Evolutionary conservation across 2,888 invertebrate species (phyloP).

Genomic region (Gryllus longicercus): DNA sequence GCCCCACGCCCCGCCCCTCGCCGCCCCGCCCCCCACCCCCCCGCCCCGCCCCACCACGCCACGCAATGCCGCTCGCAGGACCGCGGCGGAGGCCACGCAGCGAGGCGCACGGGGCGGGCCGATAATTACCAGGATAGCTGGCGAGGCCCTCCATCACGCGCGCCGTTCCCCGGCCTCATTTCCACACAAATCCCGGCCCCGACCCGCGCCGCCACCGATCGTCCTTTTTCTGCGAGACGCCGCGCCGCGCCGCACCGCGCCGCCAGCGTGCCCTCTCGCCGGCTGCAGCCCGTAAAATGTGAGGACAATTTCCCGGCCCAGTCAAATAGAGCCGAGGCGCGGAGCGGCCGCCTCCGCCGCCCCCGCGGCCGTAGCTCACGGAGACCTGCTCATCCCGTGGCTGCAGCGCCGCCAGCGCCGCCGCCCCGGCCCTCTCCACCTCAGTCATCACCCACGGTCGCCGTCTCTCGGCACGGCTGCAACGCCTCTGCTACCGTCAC

Average conservation of each 20-base stretch:
- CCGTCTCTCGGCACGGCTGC: background rate
- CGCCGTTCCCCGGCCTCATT: too few relatives aligned
- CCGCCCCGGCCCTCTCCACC: too few relatives aligned
- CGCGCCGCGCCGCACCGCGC: background rate
- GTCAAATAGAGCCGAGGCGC: constrained; percentile 11
- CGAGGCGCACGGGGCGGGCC: too few relatives aligned
- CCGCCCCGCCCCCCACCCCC: too few relatives aligned
- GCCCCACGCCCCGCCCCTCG: too few relatives aligned
- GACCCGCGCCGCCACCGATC: background rate
- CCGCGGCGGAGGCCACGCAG: too few relatives aligned
- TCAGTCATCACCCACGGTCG: background rate
- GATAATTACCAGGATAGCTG: too few relatives aligned
- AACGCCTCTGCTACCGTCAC: background rate
- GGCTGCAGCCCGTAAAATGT: background rate
- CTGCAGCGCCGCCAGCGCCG: too few relatives aligned
- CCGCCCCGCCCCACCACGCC: too few relatives aligned
- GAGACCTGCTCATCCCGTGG: background rate
- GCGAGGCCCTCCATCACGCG: too few relatives aligned
- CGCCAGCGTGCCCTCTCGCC: background rate
- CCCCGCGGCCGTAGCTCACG: background rate
- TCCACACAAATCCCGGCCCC: too few relatives aligned
- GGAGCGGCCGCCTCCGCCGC: background rate
- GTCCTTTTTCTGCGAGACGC: background rate
- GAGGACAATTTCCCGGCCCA: background rate
- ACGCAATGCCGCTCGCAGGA: too few relatives aligned